Conservation (phyloP, 1,140 invertebrate species). For the Drosophila tristis region DNA sequence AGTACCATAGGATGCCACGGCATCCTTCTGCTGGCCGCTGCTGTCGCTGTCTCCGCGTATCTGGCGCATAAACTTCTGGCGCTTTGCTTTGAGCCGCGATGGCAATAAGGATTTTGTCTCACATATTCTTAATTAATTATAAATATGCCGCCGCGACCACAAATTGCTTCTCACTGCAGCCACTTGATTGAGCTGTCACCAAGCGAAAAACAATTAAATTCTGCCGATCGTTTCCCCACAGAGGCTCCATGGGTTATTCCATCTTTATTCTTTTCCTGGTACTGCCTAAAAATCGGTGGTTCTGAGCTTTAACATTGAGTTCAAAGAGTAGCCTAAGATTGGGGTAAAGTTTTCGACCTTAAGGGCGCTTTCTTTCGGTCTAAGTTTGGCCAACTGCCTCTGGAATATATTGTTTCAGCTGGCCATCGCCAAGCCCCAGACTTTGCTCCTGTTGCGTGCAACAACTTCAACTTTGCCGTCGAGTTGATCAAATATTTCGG, state of each 20-base stretch:
- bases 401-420: conserved; percentile 55
- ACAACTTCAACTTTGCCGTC: conserved; percentile 39
- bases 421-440: conserved; percentile 13
- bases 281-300: no score
- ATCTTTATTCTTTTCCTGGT: no score
- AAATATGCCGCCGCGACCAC: conserved; percentile 48
- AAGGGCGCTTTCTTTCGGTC: conserved; percentile 9
- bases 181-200: conserved; percentile 5
- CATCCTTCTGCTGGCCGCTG: conserved; percentile 17
- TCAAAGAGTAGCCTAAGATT: neutral
- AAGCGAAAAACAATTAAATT: neutral
- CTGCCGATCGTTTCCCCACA: no score
- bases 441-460: conserved; percentile 26
- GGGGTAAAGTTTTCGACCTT: conserved; percentile 23
- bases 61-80: conserved; percentile 36
- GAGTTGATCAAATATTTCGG: conserved; percentile 51
- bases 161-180: neutral
- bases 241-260: no score
- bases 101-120: conserved; percentile 25
- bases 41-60: no score
- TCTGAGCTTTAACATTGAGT: no score
- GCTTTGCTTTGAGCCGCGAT: conserved; percentile 22
- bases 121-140: conserved; percentile 73
- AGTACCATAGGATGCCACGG: conserved; percentile 36
- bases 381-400: conserved; percentile 3